phyloP scores from a whole-genome alignment of 2,888 invertebrate genomes.

The Pheosia tremula region DNA sequence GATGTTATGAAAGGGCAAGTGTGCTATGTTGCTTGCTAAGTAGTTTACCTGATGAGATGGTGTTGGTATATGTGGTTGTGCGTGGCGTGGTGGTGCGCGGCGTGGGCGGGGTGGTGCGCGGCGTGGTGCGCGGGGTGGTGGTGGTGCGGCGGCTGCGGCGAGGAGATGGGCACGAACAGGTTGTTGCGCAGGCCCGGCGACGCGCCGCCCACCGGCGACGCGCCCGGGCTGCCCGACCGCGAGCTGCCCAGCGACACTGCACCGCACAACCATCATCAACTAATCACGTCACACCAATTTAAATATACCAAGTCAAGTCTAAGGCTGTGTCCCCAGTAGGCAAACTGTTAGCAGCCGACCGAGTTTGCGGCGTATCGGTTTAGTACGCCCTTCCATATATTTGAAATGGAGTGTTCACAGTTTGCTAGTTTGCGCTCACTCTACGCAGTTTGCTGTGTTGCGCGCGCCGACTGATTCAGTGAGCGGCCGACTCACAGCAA shows the following conservation, averaged over 20 bases:
- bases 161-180: constrained; percentile 96
- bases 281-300: no score
- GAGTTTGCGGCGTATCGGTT: no score
- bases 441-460: no score
- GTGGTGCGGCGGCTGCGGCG: constrained; percentile 83
- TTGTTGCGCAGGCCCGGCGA: constrained; percentile 93
- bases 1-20: no score
- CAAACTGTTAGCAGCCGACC: no score
- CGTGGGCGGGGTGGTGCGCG: constrained; percentile 61
- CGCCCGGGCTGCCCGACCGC: constrained; percentile 96
- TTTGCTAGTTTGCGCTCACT: no score
- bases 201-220: constrained; percentile 93
- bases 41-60: constrained; percentile 58
- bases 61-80: constrained; percentile 39
- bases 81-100: constrained; percentile 61
- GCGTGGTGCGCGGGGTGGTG: constrained; percentile 55
- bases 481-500: no score
- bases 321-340: no score
- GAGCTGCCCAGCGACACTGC: constrained; percentile 96
- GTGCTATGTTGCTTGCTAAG: neutral
- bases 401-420: no score
- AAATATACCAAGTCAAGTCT: no score
- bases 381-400: no score
- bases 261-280: constrained; percentile 13
- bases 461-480: no score